phyloP scores from a whole-genome alignment of 2,797 vertebrate species.

The Enoplosus armatus region DNA sequence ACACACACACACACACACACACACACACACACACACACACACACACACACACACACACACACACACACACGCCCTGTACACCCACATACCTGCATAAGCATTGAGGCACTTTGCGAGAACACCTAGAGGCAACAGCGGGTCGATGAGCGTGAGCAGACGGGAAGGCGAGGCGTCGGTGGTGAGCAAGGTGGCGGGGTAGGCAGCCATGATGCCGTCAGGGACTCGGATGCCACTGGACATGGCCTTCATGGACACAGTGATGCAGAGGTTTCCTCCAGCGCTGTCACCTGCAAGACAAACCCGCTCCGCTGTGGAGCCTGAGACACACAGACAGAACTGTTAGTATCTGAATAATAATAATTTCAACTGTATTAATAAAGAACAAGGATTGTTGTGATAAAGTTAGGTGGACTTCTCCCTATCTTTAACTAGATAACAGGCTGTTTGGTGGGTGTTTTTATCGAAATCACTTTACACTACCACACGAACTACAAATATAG shows the following conservation, averaged over 20 bases:
- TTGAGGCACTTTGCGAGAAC: constrained; percentile 87
- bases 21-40: constrained; percentile 61
- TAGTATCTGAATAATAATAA: not conserved
- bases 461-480: not conserved
- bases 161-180: constrained; percentile 86
- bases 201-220: constrained; percentile 86
- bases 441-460: not conserved
- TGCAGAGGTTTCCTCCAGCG: constrained; percentile 87
- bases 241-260: constrained; percentile 87
- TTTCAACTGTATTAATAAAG: not conserved
- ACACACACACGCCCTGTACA: not conserved
- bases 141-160: constrained; percentile 86
- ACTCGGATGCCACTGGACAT: constrained; percentile 79
- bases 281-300: constrained; percentile 88
- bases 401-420: no score
- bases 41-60: not conserved
- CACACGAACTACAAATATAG: not conserved
- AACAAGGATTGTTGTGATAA: not conserved
- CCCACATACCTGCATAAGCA: constrained; percentile 84
- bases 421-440: no score
- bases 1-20: not conserved
- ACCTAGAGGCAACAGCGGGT: constrained; percentile 85
- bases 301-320: constrained; percentile 85
- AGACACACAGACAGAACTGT: not conserved
- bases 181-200: constrained; percentile 86